phyloP scores from a whole-genome alignment of 2,797 vertebrate species.

The Heterohyrax brucei region DNA sequence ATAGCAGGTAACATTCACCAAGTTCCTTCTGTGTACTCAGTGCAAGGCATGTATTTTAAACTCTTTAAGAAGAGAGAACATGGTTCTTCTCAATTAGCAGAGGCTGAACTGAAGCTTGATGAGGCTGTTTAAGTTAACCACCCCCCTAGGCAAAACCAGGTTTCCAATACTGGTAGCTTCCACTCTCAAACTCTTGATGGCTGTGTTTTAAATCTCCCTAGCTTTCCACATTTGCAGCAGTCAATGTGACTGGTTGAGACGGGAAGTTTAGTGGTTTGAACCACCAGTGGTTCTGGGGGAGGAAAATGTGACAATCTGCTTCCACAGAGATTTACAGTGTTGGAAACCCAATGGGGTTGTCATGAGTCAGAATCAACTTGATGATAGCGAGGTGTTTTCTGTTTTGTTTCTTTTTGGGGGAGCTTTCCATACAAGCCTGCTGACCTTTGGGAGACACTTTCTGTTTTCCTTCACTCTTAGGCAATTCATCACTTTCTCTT shows the following conservation, averaged over 20 bases:
- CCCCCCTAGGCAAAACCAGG: background rate
- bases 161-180: background rate
- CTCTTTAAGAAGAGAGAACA: background rate
- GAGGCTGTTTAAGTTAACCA: background rate
- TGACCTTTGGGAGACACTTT: background rate
- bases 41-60: background rate
- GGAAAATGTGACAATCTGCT: too few species aligned
- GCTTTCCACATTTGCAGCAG: background rate
- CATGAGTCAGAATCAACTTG: too few species aligned
- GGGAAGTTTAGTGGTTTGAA: too few species aligned
- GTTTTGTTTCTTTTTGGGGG: too few species aligned
- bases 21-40: background rate
- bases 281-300: too few species aligned
- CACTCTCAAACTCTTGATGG: background rate
- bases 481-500: background rate
- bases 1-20: background rate
- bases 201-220: background rate
- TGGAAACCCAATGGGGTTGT: too few species aligned
- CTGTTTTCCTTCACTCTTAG: background rate
- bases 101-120: background rate
- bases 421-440: background rate
- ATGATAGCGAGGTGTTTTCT: too few species aligned
- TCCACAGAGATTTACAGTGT: too few species aligned
- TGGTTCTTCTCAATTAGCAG: background rate
- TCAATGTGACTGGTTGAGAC: too few species aligned